Base-by-base conservation (phyloP, 2,888 invertebrate genomes). In the Chymomyza caudatula region DNA sequence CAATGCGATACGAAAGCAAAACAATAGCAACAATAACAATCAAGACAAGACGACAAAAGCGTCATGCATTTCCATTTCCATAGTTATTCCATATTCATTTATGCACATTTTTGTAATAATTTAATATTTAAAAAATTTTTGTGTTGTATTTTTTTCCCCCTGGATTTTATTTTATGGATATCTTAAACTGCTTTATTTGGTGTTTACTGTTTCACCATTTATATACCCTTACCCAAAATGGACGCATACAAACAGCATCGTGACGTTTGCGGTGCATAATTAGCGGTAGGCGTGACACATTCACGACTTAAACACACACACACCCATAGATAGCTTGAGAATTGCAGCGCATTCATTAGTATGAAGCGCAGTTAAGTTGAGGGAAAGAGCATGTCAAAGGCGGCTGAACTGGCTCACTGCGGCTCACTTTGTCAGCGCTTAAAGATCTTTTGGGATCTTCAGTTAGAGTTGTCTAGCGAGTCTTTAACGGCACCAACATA, bases 121-220 rank as follows among this genome's bases (percentile, higher is more conserved):
- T 71, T 78, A 74, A 80, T 83, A 79, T 80, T 82, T 78, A 58
- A 78, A 78, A 82, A 77, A 75, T 79, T 77, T 79, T 37, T n/a
- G n/a, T n/a, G n/a, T n/a, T n/a, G n/a, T n/a, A n/a, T 56, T 42
- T 42, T 49, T 23, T 55, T 53, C 20, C 20, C 2, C 23, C 49
- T 61, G 51, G 57, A 37, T n/a, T 51, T 37, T 2, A 37, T 37
- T 11, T 37, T 37, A 37, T 37, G 29, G 29, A 37, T 37, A 37
- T 37, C 29, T 37, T 37, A 37, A 69, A 74, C 65, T 70, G 81
- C 84, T 83, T 80, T 80, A 83, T 80, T 80, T 80, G 79, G 84
- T 83, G 78, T 83, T 83, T 80, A 80, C 78, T 80, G 74, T 74
- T 73, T 73, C 73, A 78, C 78, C 78, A 73, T 60, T 65, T 67